Percentiles rank a stretch among this genome's conserved stretches.
Conservation (phyloP, 2,113 vertebrate genomes). For the Edolisoma coerulescens region DNA sequence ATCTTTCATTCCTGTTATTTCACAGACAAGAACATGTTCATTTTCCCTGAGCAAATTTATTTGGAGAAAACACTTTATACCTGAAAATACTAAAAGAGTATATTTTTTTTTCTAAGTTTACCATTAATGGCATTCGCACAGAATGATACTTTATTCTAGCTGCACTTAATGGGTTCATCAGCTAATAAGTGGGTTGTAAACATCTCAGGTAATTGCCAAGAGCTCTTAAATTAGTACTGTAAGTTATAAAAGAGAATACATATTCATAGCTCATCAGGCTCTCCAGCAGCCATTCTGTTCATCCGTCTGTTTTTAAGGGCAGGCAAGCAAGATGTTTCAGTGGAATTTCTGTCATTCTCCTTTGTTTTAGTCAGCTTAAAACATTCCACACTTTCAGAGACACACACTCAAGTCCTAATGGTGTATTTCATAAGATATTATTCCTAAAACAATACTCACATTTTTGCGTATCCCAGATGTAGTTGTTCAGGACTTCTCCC, state of each 20-base stretch:
- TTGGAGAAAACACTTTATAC: background rate
- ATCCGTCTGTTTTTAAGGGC: background rate
- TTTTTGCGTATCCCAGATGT: conserved; percentile 91
- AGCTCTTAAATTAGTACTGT: conserved; percentile 54
- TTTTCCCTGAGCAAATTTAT: background rate
- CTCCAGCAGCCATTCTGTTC: conserved; percentile 1
- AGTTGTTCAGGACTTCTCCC: conserved; percentile 92
- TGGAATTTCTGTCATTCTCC: background rate
- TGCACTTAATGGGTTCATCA: conserved; percentile 40
- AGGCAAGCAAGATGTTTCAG: background rate
- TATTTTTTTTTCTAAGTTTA: conserved; percentile 5
- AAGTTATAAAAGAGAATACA: conserved; percentile 32
- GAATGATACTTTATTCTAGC: conserved; percentile 5
- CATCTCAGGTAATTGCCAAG: conserved; percentile 49
- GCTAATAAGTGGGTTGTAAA: conserved; percentile 27
- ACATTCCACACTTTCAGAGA: background rate
- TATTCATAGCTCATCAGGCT: conserved; percentile 21
- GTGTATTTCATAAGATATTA: background rate
- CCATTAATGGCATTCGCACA: background rate
- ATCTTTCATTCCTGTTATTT: background rate
- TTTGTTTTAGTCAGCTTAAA: background rate
- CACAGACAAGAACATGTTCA: background rate
- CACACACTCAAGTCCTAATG: background rate
- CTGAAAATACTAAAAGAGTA: background rate
- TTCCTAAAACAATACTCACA: conserved; percentile 70